phyloP scores from a whole-genome alignment of 2,113 vertebrate species.

The Leptocoma aspasia region DNA sequence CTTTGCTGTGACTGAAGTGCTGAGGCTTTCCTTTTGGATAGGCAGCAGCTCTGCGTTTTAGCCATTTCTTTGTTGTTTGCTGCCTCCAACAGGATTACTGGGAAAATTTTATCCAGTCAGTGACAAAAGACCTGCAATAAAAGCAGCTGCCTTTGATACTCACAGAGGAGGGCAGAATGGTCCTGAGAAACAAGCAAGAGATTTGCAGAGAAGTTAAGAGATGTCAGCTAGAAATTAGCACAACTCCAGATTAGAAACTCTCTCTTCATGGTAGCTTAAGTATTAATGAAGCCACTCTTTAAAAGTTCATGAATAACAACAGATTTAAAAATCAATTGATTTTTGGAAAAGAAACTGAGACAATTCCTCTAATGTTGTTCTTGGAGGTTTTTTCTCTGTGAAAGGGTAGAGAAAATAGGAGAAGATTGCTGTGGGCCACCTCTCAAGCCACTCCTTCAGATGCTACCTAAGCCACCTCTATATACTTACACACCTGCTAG shows the following conservation, averaged over 20 bases:
- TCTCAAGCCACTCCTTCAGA: background rate
- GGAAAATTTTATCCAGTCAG: conserved; percentile 7
- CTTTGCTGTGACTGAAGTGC: background rate
- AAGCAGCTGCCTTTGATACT: background rate
- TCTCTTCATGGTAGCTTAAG: background rate
- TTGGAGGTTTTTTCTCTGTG: background rate
- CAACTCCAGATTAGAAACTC: background rate
- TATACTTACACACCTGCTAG: background rate
- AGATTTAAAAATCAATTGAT: background rate
- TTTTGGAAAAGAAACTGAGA: background rate
- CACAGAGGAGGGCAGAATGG: background rate
- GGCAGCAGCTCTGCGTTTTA: background rate
- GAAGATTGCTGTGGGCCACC: background rate
- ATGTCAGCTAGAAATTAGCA: background rate
- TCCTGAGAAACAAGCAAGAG: background rate
- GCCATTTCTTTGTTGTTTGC: conserved; percentile 66
- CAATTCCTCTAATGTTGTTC: background rate
- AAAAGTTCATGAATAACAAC: background rate
- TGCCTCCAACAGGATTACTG: conserved; percentile 72
- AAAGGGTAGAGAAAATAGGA: background rate
- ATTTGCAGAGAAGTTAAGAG: background rate
- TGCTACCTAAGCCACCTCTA: background rate
- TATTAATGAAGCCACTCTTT: background rate
- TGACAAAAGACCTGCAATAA: background rate
- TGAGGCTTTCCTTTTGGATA: background rate